Conservation (phyloP, 2,888 invertebrate genomes). For the Eristalinus aeneus region DNA sequence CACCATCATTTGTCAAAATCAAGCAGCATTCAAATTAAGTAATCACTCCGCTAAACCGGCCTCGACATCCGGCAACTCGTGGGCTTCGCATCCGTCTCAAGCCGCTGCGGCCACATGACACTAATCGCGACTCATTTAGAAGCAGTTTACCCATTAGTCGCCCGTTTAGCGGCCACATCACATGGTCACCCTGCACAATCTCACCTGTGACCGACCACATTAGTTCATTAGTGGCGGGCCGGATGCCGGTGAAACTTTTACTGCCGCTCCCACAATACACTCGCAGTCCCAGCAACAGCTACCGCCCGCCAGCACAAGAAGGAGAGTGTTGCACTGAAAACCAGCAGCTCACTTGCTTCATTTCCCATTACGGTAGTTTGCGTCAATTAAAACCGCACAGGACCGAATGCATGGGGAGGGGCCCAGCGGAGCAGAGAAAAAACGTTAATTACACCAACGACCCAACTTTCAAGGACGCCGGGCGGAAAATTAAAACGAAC, state of each 20-base stretch:
- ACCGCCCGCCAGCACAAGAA: not conserved
- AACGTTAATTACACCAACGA: conserved; percentile 54
- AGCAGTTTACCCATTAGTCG: conserved; percentile 37
- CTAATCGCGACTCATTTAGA: conserved; percentile 21
- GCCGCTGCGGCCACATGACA: not conserved
- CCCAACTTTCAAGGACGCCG: conserved; percentile 41
- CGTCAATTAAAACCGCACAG: conserved; percentile 47
- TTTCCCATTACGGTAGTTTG: conserved; percentile 62
- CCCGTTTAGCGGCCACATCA: conserved; percentile 1
- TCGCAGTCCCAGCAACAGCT: not conserved
- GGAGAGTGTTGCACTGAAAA: conserved; percentile 40
- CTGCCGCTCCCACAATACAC: conserved; percentile 17
- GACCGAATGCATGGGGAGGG: not conserved
- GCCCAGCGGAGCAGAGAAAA: conserved; percentile 9
- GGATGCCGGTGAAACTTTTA: conserved; percentile 10
- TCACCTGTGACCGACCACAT: conserved; percentile 23
- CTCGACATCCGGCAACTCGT: not conserved
- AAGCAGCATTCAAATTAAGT: not conserved
- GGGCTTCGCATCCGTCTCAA: not conserved
- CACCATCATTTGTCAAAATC: not conserved
- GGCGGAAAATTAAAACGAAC: too few relatives aligned
- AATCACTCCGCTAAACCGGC: not conserved
- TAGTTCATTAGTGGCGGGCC: conserved; percentile 16
- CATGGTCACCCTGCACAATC: conserved; percentile 7
- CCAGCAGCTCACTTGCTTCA: conserved; percentile 34